These are phyloP conservation scores for Atractosteus spatula DNA, from an alignment of 2,113 vertebrate species.

Conservation along the genomic window DNA sequence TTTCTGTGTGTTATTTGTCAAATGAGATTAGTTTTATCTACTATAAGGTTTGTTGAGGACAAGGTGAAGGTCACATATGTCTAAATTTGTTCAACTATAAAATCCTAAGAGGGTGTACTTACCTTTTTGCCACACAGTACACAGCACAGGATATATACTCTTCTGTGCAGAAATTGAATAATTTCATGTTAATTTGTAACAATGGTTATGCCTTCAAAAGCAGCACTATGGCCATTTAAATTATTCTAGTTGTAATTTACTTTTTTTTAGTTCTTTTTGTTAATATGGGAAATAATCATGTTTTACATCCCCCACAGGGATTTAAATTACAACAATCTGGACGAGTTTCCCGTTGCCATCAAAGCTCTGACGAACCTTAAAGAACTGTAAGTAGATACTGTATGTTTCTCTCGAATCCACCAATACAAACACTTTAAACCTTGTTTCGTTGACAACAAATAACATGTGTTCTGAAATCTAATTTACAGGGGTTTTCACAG, in stretches of 20 bases:
- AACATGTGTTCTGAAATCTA: conserved; percentile 12
- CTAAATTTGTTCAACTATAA: too few species aligned
- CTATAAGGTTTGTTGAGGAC: too few species aligned
- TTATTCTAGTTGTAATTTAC: not conserved
- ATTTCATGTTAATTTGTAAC: not conserved
- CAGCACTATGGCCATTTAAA: not conserved
- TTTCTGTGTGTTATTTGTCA: too few species aligned
- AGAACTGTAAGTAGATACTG: conserved; percentile 75
- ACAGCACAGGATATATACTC: too few species aligned
- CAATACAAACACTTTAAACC: conserved; percentile 27
- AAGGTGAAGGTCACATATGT: too few species aligned
- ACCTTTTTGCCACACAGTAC: not conserved
- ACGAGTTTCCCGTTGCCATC: conserved; percentile 74
- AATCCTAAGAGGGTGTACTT: too few species aligned
- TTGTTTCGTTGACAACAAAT: not conserved
- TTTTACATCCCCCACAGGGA: conserved; percentile 55
- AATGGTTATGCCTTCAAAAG: not conserved
- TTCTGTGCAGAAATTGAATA: not conserved
- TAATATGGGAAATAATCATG: not conserved
- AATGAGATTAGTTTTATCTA: too few species aligned
- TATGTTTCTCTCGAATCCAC: conserved; percentile 6
- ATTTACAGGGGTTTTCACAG: conserved; percentile 78
- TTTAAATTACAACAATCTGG: conserved; percentile 81
- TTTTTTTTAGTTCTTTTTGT: not conserved
- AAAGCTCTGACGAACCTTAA: conserved; percentile 74